Percentiles rank a stretch among this genome's conserved stretches.
These are phyloP conservation scores for Meloidogyne hapla DNA, from an alignment of 1,140 invertebrate genomes.

Conservation along the genomic window DNA sequence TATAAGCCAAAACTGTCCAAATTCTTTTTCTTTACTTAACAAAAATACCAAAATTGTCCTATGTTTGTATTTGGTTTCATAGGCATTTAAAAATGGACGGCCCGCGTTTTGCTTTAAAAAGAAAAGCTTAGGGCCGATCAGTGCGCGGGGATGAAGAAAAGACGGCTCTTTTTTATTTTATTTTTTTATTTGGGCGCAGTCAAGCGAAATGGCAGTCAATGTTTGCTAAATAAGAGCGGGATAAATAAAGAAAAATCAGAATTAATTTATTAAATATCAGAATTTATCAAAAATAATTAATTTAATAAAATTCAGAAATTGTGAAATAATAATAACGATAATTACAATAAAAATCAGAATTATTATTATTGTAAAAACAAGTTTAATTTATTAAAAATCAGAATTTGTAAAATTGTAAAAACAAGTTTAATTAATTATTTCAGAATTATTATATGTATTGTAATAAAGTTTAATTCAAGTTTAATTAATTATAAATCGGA, in stretches of 20 bases:
- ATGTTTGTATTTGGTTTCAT: slow-evolving; percentile 6
- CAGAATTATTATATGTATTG: too few relatives aligned
- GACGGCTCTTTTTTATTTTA: neutral
- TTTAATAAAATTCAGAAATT: too few relatives aligned
- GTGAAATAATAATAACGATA: too few relatives aligned
- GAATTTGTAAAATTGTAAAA: too few relatives aligned
- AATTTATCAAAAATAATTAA: neutral
- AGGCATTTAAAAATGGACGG: neutral
- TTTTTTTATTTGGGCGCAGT: slow-evolving; percentile 4
- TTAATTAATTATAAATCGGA: too few relatives aligned
- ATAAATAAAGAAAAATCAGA: neutral
- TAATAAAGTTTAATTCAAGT: too few relatives aligned
- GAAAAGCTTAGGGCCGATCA: neutral
- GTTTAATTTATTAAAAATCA: too few relatives aligned
- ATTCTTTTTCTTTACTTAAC: too few relatives aligned
- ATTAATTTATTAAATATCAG: neutral
- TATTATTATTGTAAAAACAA: too few relatives aligned
- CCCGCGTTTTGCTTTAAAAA: neutral
- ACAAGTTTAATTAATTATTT: too few relatives aligned
- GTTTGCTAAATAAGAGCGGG: neutral
- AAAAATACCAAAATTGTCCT: neutral
- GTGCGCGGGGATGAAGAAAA: neutral
- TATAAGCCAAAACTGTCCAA: neutral
- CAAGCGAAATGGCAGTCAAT: slow-evolving; percentile 1
- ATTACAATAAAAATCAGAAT: too few relatives aligned